Evolutionary conservation across 2,888 invertebrate species (phyloP), one percentile per base, ranked within the genome.

Genomic region (Theretra japonica): DNA sequence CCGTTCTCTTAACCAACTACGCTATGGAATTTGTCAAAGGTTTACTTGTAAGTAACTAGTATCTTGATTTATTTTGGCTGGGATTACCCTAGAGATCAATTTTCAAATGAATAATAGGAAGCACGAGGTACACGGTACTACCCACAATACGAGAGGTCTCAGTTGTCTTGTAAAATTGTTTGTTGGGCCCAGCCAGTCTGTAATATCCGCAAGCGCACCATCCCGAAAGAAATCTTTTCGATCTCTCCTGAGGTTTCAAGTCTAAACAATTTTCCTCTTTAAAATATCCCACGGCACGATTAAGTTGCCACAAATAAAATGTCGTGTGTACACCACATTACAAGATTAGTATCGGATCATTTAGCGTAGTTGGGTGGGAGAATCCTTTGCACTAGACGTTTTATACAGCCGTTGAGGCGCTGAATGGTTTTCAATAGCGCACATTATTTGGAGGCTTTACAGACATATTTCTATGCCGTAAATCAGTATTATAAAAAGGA

Each of bases 341-440:
- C n/a, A n/a, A 53, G 53, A 53, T 53, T 53, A 53, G 19, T 53
- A n/a, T 53, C 53, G 53, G 53, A 53, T 53, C 53, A 53, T 53
- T 53, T 53, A 53, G 53, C 41, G 11, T 41, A 41, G 41, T 41
- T 11, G 41, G 41, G 41, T 53, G 53, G 4, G n/a, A 53, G 53
- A 53, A 53, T 53, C 53, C 53, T 53, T 53, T 53, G 53, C 53
- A n/a, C 53, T 41, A 15, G 41, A 41, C 2, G 53, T n/a, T 41
- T 41, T 11, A 41, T 41, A 41, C 41, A 41, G 0, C 19, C 53
- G 7, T 53, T 53, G 6, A n/a, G 53, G 5, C 19, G 4, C 17
- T 53, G n/a, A 53, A 53, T 53, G n/a, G n/a, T 0, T 53, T 41
- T 53, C 53, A 53, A 53, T 53, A 53, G 53, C n/a, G 17, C 53